Evolutionary conservation across 2,797 vertebrate species (phyloP), one percentile per base, ranked within the genome.

Genomic region (Propithecus perrieri): DNA sequence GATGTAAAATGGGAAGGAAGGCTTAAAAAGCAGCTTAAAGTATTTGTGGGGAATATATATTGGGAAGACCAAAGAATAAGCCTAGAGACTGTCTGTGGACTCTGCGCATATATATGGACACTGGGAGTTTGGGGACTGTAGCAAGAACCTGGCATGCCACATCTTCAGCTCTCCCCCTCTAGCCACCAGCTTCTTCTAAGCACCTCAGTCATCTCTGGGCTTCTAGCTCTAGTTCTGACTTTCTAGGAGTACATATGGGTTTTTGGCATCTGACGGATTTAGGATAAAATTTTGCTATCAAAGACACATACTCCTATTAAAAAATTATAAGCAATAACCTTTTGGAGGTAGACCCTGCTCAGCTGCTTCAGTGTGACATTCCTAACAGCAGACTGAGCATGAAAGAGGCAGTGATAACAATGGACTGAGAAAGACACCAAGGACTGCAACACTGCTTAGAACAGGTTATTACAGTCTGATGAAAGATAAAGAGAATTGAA

Each of bases 231-330:
- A 53, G 41, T 59, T 75, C 61, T 13, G 43, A 85, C 33, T 85
- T 65, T 48, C 57, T 4, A 79, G 43, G 41, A 18, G 7, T 74
- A n/a, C 5, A 13, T 53, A 38, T 4, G 41, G 26, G 17, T 74
- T 95, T 96, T 67, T 63, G 69, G 30, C 57, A 35, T 75, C 22
- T 53, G 57, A 93, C 38, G 65, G 59, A 84, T 59, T 30, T 46
- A 85, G 38, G 55, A 46, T 57, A 81, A 35, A 61, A 17, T 38
- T 59, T 46, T 75, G 38, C 69, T 22, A 84, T 30, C 30, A 24
- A 50, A 85, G 53, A 75, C 41, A 26, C 28, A 46, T 30, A 38
- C 41, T 80, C 43, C 63, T 80, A 20, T 15, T 35, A 53, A 83
- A 55, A 72, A 46, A 55, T 26, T 35, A 57, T 0, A 81, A 87